These are phyloP conservation scores for Drosophila setifemur DNA, from an alignment of 1,140 invertebrate species.

Conservation along the genomic window DNA sequence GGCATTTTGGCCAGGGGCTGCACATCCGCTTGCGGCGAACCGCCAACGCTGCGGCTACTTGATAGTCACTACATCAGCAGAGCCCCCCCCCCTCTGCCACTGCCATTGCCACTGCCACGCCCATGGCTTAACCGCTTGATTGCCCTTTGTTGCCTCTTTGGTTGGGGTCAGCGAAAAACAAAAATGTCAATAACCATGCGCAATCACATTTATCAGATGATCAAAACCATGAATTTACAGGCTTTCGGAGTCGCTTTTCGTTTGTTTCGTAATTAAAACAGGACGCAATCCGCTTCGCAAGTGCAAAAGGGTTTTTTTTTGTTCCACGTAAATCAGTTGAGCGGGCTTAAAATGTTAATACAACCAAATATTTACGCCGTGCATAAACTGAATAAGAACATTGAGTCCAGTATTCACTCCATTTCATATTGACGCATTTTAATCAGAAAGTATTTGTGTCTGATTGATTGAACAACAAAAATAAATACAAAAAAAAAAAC, in stretches of 20 bases:
- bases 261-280: slow-evolving; percentile 42
- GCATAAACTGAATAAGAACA: background rate
- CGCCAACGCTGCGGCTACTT: slow-evolving; percentile 67
- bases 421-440: no score
- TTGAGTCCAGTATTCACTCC: no score
- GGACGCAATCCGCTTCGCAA: no score
- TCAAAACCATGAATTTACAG: slow-evolving; percentile 19
- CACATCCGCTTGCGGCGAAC: slow-evolving; percentile 65
- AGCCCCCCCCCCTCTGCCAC: background rate
- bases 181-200: slow-evolving; percentile 38
- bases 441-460: no score
- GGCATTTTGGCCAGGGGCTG: slow-evolving; percentile 23
- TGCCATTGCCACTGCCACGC: background rate
- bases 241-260: no score
- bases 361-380: background rate
- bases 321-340: slow-evolving; percentile 14
- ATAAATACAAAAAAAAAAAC: no score
- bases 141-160: slow-evolving; percentile 22
- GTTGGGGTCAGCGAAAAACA: background rate
- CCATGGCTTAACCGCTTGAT: slow-evolving; percentile 26
- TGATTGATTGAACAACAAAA: no score
- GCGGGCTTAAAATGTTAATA: slow-evolving; percentile 18
- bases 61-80: background rate
- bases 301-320: background rate
- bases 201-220: slow-evolving; percentile 41